Base-by-base conservation (phyloP, 2,113 vertebrate species). In the Silurus asotus region DNA sequence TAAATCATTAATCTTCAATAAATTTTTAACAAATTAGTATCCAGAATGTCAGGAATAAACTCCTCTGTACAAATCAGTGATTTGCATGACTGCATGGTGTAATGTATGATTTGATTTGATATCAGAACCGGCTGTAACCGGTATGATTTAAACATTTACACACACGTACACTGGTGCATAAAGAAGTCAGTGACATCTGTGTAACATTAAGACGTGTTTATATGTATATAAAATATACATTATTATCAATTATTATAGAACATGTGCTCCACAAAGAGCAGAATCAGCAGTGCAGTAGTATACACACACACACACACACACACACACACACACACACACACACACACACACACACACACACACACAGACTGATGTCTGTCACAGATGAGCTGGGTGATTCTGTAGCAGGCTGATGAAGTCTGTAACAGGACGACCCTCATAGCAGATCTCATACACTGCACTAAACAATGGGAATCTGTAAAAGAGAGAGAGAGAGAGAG, bases 401-500 rank as follows among this genome's bases (percentile, higher is more conserved):
- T 99, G 98, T 83, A 99, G 94, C 85, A 96, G 98, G 83, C 51
- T 90, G 90, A 99, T 97, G 92, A 99, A 96, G 86, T 98, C 96
- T 0, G 91, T 84, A 67, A 99, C 95, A 0, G 97, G 95, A 65
- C 95, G 96, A 84, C 92, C 92, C 93, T 97, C 92, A 0, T 96
- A 98, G 94, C 98, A 99, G 91, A 98, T 95, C 92, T 91, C 94
- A 84, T 99, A 99, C 55, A 99, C 97, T 0, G 97, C 97, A 1
- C 92, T 97, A 93, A 99, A 99, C 87, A 99, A 93, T 6, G 98
- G 98, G 92, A 99, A 99, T 94, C 98, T 99, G 86, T 0, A 37
- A 3, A 37, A 37, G 37, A 37, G 37, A 37, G 37, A 37, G 37
- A 37, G 37, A 37, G 37, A 37, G 37, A 37, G 37, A 37, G 37